Percentiles rank a stretch among this genome's conserved stretches.
phyloP scores from a whole-genome alignment of 2,113 vertebrate species.

The Zosterops japonicus region DNA sequence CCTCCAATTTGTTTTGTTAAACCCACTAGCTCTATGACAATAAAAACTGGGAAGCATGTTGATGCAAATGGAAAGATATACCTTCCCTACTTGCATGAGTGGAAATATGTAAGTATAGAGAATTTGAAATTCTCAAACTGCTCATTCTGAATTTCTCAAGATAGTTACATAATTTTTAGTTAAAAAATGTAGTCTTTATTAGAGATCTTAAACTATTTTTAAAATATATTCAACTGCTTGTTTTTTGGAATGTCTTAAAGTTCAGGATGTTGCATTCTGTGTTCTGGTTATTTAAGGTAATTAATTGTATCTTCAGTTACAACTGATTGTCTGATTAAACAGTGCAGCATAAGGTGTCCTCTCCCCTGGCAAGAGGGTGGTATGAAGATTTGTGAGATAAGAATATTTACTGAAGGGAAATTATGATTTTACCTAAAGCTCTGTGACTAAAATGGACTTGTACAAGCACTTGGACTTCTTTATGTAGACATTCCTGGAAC shows the following conservation, averaged over 20 bases:
- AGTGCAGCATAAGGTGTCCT: not conserved
- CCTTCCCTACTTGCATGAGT: constrained; percentile 96
- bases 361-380: not conserved
- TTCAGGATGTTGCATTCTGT: not conserved
- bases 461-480: not conserved
- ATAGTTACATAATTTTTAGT: not conserved
- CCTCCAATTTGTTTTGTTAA: constrained; percentile 99
- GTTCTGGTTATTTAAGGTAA: not conserved
- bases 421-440: not conserved
- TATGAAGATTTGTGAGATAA: not conserved
- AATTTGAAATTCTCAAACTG: not conserved
- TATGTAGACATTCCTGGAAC: not conserved
- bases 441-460: not conserved
- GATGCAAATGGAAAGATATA: constrained; percentile 98
- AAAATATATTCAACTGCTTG: not conserved
- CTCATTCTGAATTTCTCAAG: not conserved
- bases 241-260: not conserved
- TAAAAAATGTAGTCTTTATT: not conserved
- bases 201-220: not conserved
- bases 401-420: not conserved
- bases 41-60: constrained; percentile 98
- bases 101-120: constrained; percentile 90
- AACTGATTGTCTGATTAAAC: not conserved
- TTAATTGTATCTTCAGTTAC: not conserved
- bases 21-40: constrained; percentile 98